Conservation (phyloP, 1,140 invertebrate species). For the Drosophila gunungcola region DNA sequence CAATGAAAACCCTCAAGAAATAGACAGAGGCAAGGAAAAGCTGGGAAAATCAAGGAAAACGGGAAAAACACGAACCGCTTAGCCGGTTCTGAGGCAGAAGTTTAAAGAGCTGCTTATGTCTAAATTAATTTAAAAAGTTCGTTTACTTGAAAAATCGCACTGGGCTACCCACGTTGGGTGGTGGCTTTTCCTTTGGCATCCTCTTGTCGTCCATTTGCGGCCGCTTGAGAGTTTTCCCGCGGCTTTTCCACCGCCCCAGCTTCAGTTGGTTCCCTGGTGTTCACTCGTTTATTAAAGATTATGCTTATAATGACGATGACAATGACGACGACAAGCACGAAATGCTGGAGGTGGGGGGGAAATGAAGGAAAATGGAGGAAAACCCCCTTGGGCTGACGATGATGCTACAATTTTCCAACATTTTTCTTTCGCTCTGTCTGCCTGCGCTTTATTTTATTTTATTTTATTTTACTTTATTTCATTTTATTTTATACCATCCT, state of each 20-base stretch:
- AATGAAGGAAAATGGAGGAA: background rate
- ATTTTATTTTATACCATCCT: slow-evolving; percentile 38
- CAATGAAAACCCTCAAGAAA: slow-evolving; percentile 57
- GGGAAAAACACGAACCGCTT: slow-evolving; percentile 42
- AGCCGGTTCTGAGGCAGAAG: slow-evolving; percentile 46
- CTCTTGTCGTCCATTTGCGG: slow-evolving; percentile 67
- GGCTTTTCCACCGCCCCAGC: slow-evolving; percentile 31
- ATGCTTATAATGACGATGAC: slow-evolving; percentile 82
- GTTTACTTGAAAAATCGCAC: slow-evolving; percentile 76
- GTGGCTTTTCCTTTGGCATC: slow-evolving; percentile 22
- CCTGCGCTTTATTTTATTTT: slow-evolving; percentile 56
- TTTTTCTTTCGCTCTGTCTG: slow-evolving; percentile 40
- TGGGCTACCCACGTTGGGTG: slow-evolving; percentile 1
- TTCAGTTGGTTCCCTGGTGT: slow-evolving; percentile 60
- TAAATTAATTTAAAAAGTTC: slow-evolving; percentile 82
- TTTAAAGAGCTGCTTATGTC: slow-evolving; percentile 81
- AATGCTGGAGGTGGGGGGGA: slow-evolving; percentile 6
- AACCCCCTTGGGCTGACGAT: slow-evolving; percentile 60
- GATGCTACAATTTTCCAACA: slow-evolving; percentile 77
- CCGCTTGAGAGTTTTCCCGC: slow-evolving; percentile 73
- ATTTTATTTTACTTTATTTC: slow-evolving; percentile 54
- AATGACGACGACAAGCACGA: slow-evolving; percentile 75
- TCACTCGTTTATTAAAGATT: slow-evolving; percentile 81
- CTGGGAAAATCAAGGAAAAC: background rate
- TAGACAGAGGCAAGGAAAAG: slow-evolving; percentile 5